Evolutionary conservation across 2,797 vertebrate species (phyloP).

Genomic region (Setipinna tenuifilis): DNA sequence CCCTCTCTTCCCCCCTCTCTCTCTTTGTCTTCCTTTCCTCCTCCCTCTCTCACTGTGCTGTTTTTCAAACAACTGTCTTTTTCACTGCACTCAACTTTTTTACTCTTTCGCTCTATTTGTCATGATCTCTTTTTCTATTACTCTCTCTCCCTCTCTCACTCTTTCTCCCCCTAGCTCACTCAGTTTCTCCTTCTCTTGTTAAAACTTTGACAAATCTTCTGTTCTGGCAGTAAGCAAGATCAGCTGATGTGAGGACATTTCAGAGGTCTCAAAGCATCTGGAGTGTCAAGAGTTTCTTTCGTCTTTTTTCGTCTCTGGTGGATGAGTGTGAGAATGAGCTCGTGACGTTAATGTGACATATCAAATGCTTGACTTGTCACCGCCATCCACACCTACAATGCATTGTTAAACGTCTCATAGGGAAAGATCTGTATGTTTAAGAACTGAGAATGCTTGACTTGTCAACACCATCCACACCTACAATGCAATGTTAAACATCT

Average conservation of each 20-base stretch:
- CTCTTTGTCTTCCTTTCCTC: no score
- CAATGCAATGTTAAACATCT: not conserved
- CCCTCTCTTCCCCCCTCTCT: not conserved
- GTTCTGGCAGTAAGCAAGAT: not conserved
- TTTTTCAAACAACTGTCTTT: no score
- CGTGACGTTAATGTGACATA: not conserved
- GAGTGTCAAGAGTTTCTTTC: not conserved
- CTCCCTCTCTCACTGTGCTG: no score
- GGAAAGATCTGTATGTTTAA: no score
- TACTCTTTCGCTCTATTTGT: no score
- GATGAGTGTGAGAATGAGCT: not conserved
- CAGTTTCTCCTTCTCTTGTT: not conserved
- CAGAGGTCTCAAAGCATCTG: not conserved
- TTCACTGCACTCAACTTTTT: no score
- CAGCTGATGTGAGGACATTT: not conserved
- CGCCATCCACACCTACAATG: not conserved
- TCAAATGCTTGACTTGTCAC: not conserved
- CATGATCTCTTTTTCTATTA: no score
- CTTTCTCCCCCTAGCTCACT: not conserved
- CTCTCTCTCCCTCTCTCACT: not conserved
- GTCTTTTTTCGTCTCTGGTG: not conserved
- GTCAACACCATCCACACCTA: not conserved
- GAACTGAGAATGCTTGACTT: no score
- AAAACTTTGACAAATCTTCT: conserved; percentile 2
- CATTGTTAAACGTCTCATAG: no score